phyloP scores from a whole-genome alignment of 2,888 invertebrate species.

The Hipparchia semele region DNA sequence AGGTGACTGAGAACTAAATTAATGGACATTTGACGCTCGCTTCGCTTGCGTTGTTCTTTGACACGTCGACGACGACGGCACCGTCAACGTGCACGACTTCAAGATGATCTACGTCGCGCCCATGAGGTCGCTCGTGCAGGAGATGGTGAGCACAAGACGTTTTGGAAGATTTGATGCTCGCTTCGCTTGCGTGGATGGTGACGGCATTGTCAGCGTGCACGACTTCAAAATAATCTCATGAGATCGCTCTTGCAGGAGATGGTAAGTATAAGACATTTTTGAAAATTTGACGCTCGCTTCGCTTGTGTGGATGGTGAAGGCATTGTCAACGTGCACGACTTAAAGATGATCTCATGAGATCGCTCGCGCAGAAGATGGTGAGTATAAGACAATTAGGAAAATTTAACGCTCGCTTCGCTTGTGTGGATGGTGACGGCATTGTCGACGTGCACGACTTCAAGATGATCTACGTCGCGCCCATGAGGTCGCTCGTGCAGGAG shows the following conservation, averaged over 20 bases:
- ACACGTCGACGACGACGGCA: constrained; percentile 97
- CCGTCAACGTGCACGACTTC: constrained; percentile 98
- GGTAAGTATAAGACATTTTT: constrained; percentile 74
- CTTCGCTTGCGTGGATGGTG: constrained; percentile 71
- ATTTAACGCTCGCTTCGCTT: too few relatives aligned
- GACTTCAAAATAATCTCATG: constrained; percentile 87
- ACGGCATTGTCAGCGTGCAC: too few relatives aligned
- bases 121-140: constrained; percentile 99
- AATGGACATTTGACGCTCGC: not conserved
- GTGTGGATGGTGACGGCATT: constrained; percentile 77
- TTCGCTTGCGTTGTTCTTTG: not conserved
- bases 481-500: too few relatives aligned
- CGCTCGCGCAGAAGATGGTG: constrained; percentile 89
- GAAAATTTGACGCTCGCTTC: not conserved
- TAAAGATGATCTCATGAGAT: constrained; percentile 99
- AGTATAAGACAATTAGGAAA: not conserved
- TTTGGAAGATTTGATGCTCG: not conserved
- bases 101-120: constrained; percentile 99
- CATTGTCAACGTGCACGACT: constrained; percentile 97
- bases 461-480: too few relatives aligned
- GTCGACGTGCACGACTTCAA: too few relatives aligned
- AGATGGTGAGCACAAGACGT: constrained; percentile 88
- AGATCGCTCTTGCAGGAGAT: constrained; percentile 99
- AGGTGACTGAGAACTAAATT: too few relatives aligned
- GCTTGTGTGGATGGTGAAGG: constrained; percentile 86